Evolutionary conservation across 1,140 invertebrate genomes (phyloP).

Genomic region (Drosophila suzukii): DNA sequence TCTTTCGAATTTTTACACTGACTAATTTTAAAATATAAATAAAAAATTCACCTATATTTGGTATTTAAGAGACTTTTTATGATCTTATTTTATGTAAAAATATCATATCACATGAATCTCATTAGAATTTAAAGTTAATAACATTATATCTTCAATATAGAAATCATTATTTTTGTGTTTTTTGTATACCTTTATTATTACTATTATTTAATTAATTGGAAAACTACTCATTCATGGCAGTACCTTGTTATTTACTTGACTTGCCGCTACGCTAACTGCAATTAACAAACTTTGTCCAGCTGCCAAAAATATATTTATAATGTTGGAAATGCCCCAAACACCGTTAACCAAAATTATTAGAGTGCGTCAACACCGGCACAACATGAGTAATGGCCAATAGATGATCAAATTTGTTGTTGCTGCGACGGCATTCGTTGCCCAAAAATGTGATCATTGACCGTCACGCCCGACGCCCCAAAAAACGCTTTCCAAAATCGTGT

Average conservation of each 20-base stretch:
- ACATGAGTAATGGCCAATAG: slow-evolving; percentile 7
- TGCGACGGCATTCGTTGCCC: slow-evolving; percentile 39
- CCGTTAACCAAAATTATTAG: slow-evolving; percentile 76
- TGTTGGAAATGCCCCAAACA: slow-evolving; percentile 48
- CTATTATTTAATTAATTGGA: background rate
- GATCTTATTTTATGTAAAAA: too few relatives aligned
- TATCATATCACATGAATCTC: too few relatives aligned
- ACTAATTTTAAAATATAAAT: background rate
- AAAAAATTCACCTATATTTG: too few relatives aligned
- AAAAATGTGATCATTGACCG: slow-evolving; percentile 78
- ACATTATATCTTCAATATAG: background rate
- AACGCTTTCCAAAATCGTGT: slow-evolving; percentile 76
- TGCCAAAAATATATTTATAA: slow-evolving; percentile 49
- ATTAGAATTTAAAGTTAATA: too few relatives aligned
- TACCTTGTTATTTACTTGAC: slow-evolving; percentile 3
- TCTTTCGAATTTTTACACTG: background rate
- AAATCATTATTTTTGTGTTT: background rate
- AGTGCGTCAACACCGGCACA: slow-evolving; percentile 68
- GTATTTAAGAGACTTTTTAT: too few relatives aligned
- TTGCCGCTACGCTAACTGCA: background rate
- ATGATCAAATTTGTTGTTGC: slow-evolving; percentile 23
- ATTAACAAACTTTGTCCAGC: slow-evolving; percentile 39
- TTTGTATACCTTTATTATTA: too few relatives aligned
- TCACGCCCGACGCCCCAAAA: slow-evolving; percentile 72
- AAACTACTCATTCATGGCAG: background rate